Evolutionary conservation across 2,888 invertebrate species (phyloP).

Genomic region (Ennomos fuscantarius): DNA sequence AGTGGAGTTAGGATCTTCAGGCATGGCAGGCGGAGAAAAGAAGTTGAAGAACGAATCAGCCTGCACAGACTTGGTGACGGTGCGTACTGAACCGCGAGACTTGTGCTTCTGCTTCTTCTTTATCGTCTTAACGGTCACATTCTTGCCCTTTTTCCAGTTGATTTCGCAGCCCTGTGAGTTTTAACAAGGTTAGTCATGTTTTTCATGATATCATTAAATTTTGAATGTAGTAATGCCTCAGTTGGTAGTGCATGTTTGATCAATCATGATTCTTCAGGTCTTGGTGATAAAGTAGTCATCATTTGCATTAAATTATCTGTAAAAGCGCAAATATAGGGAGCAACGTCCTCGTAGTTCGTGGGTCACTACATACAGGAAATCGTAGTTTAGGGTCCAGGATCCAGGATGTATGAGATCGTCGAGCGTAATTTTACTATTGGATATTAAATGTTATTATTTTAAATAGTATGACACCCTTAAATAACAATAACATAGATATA

Average conservation of each 20-base stretch:
- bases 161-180: conserved; percentile 92
- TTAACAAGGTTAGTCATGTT: not conserved
- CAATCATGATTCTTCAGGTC: conserved; percentile 72
- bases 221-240: conserved; percentile 49
- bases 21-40: conserved; percentile 95
- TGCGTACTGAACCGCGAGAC: conserved; percentile 95
- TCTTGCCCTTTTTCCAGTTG: conserved; percentile 99
- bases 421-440: too few species aligned
- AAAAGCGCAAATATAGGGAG: too few species aligned
- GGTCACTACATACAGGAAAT: too few species aligned
- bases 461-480: too few species aligned
- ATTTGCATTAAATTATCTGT: conserved; percentile 31
- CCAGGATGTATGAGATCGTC: too few species aligned
- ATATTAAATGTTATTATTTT: too few species aligned
- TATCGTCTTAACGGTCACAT: conserved; percentile 97
- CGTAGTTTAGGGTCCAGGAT: too few species aligned
- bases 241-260: conserved; percentile 84
- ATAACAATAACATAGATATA: too few species aligned
- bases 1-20: conserved; percentile 92
- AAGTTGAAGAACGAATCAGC: conserved; percentile 99
- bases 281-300: conserved; percentile 75
- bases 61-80: conserved; percentile 97
- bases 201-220: not conserved
- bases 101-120: conserved; percentile 99
- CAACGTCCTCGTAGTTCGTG: too few species aligned